A percentile compares a stretch with the other conserved stretches of the same genome.
These are phyloP conservation scores for Meleagris gallopavo DNA, from an alignment of 2,113 vertebrate genomes.

Conservation along the genomic window DNA sequence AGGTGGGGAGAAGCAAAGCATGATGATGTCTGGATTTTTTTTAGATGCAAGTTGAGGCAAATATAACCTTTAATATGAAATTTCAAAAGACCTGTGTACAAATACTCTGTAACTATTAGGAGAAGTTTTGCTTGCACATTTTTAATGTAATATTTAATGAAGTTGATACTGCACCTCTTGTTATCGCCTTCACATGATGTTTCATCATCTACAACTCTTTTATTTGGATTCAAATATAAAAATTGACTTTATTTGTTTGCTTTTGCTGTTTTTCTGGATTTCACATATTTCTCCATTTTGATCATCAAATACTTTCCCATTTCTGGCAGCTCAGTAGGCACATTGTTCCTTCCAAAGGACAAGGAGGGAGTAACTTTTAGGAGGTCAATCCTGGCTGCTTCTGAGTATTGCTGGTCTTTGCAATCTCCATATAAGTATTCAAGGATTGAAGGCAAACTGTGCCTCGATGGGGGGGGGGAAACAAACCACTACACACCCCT, in stretches of 20 bases:
- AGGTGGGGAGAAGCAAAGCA: not conserved
- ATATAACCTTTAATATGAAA: not conserved
- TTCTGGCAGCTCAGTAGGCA: not conserved
- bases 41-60: not conserved
- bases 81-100: not conserved
- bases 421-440: not conserved
- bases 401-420: not conserved
- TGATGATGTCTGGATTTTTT: not conserved
- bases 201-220: not conserved
- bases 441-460: not conserved
- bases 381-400: not conserved
- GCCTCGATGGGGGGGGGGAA: rapidly evolving
- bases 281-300: not conserved
- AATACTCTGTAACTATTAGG: not conserved
- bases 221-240: not conserved
- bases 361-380: not conserved
- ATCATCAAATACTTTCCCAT: not conserved
- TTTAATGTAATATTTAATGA: not conserved
- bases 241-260: not conserved
- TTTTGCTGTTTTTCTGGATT: not conserved
- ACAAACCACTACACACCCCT: not conserved
- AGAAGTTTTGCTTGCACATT: not conserved
- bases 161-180: not conserved
- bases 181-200: not conserved
- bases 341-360: not conserved